Conservation (phyloP, 2,888 invertebrate genomes). For the Plebejus anna region DNA sequence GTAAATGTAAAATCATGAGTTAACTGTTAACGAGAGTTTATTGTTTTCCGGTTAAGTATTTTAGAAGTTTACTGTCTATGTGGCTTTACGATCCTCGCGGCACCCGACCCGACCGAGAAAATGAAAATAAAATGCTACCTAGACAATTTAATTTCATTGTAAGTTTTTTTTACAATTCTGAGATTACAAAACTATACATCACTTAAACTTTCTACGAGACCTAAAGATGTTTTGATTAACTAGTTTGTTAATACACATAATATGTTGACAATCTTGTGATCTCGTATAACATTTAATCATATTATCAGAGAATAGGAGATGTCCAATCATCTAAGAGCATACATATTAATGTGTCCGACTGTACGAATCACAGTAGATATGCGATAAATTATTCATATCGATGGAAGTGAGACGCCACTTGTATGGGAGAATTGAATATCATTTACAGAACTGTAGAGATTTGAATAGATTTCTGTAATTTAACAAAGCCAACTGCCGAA, state of each 20-base stretch:
- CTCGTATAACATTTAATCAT: background rate
- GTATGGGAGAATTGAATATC: constrained; percentile 8
- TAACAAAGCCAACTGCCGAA: background rate
- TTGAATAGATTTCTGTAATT: background rate
- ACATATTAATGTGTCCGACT: constrained; percentile 24
- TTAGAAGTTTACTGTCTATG: background rate
- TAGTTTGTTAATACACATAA: too few species aligned
- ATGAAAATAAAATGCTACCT: too few species aligned
- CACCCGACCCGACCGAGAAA: too few species aligned
- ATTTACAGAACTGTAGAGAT: background rate
- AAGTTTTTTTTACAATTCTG: too few species aligned
- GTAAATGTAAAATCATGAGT: background rate
- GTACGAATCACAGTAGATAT: constrained; percentile 24
- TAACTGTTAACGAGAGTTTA: background rate
- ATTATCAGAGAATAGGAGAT: background rate
- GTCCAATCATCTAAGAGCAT: constrained; percentile 10
- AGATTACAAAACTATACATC: too few species aligned
- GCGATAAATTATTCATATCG: constrained; percentile 23
- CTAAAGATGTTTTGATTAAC: too few species aligned
- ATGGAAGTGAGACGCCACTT: background rate
- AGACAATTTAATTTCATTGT: too few species aligned
- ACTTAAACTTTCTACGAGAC: too few species aligned
- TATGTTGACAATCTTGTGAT: background rate
- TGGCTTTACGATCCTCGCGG: too few species aligned
- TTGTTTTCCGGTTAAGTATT: background rate